Percentiles rank a stretch among this genome's conserved stretches.
These are phyloP conservation scores for Chaitophorus viminalis DNA, from an alignment of 2,888 invertebrate species.

Conservation along the genomic window DNA sequence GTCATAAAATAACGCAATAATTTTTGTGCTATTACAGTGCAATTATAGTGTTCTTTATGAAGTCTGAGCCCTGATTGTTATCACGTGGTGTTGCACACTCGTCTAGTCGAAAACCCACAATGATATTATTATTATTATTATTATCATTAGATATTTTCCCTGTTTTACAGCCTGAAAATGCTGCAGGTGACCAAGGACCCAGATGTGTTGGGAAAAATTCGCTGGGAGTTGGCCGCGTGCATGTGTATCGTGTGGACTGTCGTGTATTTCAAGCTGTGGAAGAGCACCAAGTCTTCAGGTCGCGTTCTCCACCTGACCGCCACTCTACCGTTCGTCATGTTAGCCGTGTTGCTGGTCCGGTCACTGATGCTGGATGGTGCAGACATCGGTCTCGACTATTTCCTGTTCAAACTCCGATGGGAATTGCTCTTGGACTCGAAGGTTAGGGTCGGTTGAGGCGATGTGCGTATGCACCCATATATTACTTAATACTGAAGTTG, in stretches of 20 bases:
- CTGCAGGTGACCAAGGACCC: constrained; percentile 85
- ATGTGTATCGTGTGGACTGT: constrained; percentile 91
- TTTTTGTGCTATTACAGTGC: no score
- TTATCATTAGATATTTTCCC: neutral
- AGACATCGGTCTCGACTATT: constrained; percentile 81
- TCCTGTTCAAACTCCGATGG: constrained; percentile 88
- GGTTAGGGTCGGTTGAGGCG: constrained; percentile 68
- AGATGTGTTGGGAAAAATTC: constrained; percentile 75
- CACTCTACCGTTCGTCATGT: constrained; percentile 88
- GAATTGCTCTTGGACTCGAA: constrained; percentile 82
- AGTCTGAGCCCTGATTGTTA: no score
- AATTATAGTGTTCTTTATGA: no score
- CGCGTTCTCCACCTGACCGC: constrained; percentile 92
- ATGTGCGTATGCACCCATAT: neutral
- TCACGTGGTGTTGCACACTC: no score
- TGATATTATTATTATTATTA: neutral
- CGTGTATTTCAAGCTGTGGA: constrained; percentile 96
- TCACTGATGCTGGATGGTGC: constrained; percentile 92
- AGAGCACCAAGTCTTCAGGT: constrained; percentile 93
- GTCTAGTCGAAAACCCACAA: no score
- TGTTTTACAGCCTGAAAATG: constrained; percentile 72
- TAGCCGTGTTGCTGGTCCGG: constrained; percentile 85
- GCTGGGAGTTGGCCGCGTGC: constrained; percentile 91
- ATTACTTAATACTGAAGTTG: neutral
- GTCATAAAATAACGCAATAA: no score